Conservation (phyloP, 2,113 vertebrate species). For the Cygnus buccinator region DNA sequence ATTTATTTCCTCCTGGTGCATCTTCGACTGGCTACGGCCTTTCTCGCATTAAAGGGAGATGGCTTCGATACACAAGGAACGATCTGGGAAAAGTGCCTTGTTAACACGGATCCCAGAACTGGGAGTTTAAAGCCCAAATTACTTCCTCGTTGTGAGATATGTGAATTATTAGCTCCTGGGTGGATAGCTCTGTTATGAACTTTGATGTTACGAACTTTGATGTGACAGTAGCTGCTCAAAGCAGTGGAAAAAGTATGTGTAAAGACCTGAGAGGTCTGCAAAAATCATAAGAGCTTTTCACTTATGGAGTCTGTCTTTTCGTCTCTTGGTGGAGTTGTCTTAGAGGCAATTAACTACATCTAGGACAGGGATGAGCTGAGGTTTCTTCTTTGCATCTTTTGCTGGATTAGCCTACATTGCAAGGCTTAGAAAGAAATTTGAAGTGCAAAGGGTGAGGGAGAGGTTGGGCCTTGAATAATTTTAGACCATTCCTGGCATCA, state of each 20-base stretch:
- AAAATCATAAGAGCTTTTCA: background rate
- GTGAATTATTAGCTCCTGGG: conserved; percentile 25
- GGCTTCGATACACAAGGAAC: background rate
- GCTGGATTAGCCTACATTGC: background rate
- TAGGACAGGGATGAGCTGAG: background rate
- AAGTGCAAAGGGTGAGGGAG: background rate
- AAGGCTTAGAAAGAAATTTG: background rate
- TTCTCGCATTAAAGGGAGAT: background rate
- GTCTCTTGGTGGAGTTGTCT: background rate
- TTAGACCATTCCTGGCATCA: background rate
- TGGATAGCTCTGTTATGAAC: background rate
- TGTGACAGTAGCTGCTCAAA: conserved; percentile 37
- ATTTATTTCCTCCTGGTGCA: background rate
- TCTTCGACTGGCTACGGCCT: background rate
- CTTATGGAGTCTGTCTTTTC: background rate
- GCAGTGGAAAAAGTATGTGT: background rate
- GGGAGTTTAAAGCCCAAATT: background rate
- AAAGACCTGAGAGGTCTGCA: background rate
- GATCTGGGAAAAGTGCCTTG: background rate
- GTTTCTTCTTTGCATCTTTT: background rate
- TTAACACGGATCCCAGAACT: background rate
- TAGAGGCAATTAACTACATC: background rate
- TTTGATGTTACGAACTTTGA: conserved; percentile 30
- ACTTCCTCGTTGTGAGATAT: background rate
- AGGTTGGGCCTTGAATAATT: background rate